Percentiles rank a stretch among this genome's conserved stretches.
These are phyloP conservation scores for Eublepharis macularius DNA, from an alignment of 2,113 vertebrate genomes.

Conservation along the genomic window DNA sequence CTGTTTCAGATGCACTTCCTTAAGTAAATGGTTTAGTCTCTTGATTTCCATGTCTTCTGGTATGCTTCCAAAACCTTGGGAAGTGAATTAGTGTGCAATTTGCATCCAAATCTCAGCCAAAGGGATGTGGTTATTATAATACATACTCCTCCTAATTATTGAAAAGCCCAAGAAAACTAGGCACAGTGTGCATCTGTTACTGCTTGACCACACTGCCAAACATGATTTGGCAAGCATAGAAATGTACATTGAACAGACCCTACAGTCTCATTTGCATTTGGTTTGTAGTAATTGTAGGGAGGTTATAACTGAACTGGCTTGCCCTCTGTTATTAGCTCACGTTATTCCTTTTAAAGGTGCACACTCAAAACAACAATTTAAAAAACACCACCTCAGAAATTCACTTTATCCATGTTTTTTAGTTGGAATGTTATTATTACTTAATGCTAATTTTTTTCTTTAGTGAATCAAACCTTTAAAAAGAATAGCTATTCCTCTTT, in stretches of 20 bases:
- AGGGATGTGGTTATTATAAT: slow-evolving; percentile 93
- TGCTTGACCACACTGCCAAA: slow-evolving; percentile 88
- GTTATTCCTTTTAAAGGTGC: slow-evolving; percentile 74
- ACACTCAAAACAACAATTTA: slow-evolving; percentile 65
- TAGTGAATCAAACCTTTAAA: slow-evolving; percentile 42
- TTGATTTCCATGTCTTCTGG: slow-evolving; percentile 85
- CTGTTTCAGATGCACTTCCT: slow-evolving; percentile 78
- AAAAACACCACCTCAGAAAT: slow-evolving; percentile 62
- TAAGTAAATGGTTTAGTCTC: slow-evolving; percentile 80
- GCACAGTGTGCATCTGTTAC: slow-evolving; percentile 82
- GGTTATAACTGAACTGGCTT: slow-evolving; percentile 79
- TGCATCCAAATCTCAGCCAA: slow-evolving; percentile 88
- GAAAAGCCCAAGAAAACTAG: slow-evolving; percentile 88
- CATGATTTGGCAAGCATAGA: slow-evolving; percentile 81
- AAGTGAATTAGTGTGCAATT: slow-evolving; percentile 87
- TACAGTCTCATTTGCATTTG: slow-evolving; percentile 81
- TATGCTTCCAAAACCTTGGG: slow-evolving; percentile 81
- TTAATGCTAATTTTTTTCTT: slow-evolving; percentile 64
- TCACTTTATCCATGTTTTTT: slow-evolving; percentile 66
- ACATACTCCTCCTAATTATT: slow-evolving; percentile 86
- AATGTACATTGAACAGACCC: slow-evolving; percentile 87
- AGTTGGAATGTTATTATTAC: slow-evolving; percentile 67
- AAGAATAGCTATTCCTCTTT: slow-evolving; percentile 53
- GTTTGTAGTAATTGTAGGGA: slow-evolving; percentile 81
- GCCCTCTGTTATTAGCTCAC: slow-evolving; percentile 78